These are phyloP conservation scores for Apteryx owenii DNA, from an alignment of 2,113 vertebrate species.

Conservation along the genomic window DNA sequence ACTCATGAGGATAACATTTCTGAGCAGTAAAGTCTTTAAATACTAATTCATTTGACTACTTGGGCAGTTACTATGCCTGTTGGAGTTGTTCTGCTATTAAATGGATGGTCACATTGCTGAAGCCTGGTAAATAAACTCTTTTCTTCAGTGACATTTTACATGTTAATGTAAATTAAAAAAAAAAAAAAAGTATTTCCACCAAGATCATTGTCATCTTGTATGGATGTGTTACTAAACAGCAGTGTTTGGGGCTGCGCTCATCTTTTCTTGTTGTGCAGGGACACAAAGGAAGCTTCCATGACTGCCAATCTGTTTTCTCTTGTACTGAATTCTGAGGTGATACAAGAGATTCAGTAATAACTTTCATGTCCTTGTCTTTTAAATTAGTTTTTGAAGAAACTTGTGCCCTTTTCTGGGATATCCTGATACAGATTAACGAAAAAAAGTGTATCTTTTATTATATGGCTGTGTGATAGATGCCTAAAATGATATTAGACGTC, in stretches of 20 bases:
- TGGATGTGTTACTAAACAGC: background rate
- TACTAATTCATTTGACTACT: background rate
- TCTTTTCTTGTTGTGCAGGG: too few relatives aligned
- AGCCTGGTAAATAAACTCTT: background rate
- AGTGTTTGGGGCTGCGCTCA: background rate
- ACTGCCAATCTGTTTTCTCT: background rate
- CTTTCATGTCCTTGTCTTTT: background rate
- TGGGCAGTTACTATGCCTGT: background rate
- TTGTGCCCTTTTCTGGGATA: background rate
- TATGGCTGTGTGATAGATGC: background rate
- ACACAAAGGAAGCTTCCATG: background rate
- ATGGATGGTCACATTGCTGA: background rate
- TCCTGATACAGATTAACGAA: background rate
- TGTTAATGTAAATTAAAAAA: too few relatives aligned
- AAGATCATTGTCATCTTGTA: background rate
- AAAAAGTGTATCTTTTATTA: background rate
- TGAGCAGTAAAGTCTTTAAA: background rate
- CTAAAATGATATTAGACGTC: background rate
- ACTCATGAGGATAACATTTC: background rate
- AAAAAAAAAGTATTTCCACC: background rate
- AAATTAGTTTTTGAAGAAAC: background rate
- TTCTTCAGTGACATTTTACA: background rate
- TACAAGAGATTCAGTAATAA: background rate
- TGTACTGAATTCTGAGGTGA: background rate
- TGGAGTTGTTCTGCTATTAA: background rate